These are phyloP conservation scores for Otocyon megalotis DNA, from an alignment of 2,113 vertebrate genomes.

Conservation along the genomic window DNA sequence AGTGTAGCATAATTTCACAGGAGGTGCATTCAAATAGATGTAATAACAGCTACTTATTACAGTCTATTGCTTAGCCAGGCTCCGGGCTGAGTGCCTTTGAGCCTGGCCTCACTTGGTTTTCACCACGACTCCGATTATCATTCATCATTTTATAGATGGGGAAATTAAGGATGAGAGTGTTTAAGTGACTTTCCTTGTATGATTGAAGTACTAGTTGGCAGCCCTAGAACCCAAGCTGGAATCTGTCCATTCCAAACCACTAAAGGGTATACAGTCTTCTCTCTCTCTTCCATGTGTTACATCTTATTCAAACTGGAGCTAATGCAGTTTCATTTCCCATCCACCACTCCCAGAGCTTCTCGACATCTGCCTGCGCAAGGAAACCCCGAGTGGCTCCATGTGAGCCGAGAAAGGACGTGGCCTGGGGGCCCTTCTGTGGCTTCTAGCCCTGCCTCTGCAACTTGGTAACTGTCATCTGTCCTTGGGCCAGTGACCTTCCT, in stretches of 20 bases:
- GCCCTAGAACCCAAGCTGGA: background rate
- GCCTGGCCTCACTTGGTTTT: background rate
- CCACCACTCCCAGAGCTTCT: background rate
- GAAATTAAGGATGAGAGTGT: background rate
- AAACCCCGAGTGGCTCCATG: background rate
- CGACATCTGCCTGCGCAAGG: background rate
- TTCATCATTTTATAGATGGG: background rate
- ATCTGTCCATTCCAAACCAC: background rate
- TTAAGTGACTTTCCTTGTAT: background rate
- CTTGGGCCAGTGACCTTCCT: background rate
- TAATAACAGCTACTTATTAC: background rate
- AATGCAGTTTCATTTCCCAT: background rate
- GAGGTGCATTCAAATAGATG: background rate
- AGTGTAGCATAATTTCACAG: slow-evolving; percentile 27
- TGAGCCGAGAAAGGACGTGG: background rate
- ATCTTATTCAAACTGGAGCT: background rate
- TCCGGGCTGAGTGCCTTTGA: background rate
- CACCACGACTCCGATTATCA: background rate
- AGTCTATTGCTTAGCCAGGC: background rate
- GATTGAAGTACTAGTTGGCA: background rate
- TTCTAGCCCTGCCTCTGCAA: background rate
- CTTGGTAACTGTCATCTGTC: background rate
- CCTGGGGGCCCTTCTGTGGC: background rate
- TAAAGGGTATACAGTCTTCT: background rate
- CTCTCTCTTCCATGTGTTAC: background rate